phyloP scores from a whole-genome alignment of 2,888 invertebrate genomes.

The Rotaria socialis region DNA sequence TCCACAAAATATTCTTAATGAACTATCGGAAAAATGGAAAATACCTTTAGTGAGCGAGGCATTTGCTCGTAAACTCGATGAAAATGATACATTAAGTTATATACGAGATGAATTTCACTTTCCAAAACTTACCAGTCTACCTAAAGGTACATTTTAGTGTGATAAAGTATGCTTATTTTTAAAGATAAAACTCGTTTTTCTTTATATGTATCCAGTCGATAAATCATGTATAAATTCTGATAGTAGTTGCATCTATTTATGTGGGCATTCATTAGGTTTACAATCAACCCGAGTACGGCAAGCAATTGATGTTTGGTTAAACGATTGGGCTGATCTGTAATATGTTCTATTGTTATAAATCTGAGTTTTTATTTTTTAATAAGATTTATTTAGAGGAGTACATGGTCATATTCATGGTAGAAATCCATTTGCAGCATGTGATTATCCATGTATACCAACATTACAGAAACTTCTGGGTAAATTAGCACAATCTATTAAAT shows the following conservation, averaged over 20 bases:
- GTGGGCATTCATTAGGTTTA: constrained; percentile 65
- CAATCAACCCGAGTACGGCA: constrained; percentile 61
- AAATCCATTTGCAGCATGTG: constrained; percentile 60
- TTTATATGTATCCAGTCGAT: constrained; percentile 52
- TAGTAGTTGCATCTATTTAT: constrained; percentile 63
- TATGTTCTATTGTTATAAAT: constrained; percentile 46
- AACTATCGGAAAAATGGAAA: constrained; percentile 35
- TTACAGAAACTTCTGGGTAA: constrained; percentile 59
- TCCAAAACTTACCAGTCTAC: constrained; percentile 59
- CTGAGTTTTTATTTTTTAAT: neutral
- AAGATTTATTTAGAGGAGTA: constrained; percentile 50
- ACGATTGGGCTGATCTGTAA: constrained; percentile 63
- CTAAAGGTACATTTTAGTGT: constrained; percentile 52
- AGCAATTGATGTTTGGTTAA: constrained; percentile 59
- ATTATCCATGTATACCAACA: constrained; percentile 56
- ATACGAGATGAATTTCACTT: constrained; percentile 58
- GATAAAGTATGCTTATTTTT: neutral
- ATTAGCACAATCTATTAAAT: neutral
- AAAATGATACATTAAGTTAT: constrained; percentile 55
- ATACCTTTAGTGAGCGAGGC: constrained; percentile 47
- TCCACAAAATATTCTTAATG: neutral
- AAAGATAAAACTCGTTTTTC: neutral
- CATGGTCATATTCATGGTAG: constrained; percentile 58
- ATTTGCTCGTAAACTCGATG: constrained; percentile 59
- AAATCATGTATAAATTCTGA: constrained; percentile 50